These are phyloP conservation scores for Hippopotamus amphibius DNA, from an alignment of 2,113 vertebrate species.

Conservation along the genomic window DNA sequence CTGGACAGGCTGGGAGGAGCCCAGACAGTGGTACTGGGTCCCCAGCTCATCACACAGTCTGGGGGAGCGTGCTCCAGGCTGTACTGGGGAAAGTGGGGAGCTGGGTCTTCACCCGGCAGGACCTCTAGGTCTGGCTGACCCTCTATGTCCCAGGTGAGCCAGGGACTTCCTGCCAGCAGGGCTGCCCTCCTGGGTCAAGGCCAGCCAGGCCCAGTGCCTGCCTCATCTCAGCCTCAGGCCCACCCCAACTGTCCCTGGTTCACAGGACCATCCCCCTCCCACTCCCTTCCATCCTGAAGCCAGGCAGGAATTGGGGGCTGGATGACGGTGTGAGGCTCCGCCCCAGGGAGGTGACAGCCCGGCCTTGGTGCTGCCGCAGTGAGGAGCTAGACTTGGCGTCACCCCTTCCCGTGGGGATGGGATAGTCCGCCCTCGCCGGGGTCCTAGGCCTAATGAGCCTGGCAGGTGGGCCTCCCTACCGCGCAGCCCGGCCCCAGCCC, in stretches of 20 bases:
- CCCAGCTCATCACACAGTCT: not conserved
- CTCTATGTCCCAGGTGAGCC: not conserved
- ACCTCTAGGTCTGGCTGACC: not conserved
- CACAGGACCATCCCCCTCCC: not conserved
- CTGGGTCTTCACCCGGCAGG: not conserved
- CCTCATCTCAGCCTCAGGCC: not conserved
- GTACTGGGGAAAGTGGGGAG: not conserved
- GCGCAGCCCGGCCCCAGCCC: not conserved
- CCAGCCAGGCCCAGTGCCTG: not conserved
- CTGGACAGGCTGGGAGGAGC: not conserved
- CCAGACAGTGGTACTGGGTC: not conserved
- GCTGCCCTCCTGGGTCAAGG: not conserved
- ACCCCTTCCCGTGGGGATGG: not conserved
- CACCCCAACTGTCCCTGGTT: not conserved
- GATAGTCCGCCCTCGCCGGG: not conserved
- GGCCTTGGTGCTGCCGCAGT: not conserved
- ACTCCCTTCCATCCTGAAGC: not conserved
- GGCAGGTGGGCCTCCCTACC: not conserved
- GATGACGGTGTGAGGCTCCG: conserved; percentile 61
- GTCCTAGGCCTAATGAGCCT: not conserved
- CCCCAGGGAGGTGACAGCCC: conserved; percentile 62
- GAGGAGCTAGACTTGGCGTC: not conserved
- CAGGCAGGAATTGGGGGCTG: not conserved
- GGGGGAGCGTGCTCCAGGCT: not conserved
- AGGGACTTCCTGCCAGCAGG: not conserved